phyloP scores from a whole-genome alignment of 2,797 vertebrate genomes.

The Phrynocephalus vlangalii region DNA sequence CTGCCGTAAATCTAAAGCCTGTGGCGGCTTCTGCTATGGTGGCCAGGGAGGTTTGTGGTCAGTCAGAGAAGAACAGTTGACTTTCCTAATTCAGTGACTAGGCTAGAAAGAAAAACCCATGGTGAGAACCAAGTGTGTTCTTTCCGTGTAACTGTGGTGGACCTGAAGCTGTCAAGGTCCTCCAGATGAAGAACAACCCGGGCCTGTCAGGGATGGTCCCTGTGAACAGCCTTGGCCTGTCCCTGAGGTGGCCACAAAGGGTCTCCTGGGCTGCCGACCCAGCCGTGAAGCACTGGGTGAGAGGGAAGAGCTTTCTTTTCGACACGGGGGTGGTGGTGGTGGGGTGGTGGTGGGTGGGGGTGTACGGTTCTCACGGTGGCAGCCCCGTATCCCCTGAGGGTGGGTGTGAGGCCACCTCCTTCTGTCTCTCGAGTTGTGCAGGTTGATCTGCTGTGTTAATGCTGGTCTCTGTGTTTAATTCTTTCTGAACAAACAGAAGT shows the following conservation, averaged over 20 bases:
- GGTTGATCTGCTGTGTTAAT: accelerated
- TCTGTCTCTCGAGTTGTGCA: accelerated
- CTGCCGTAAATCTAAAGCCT: too few relatives aligned
- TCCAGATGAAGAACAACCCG: background rate
- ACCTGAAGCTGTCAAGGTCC: background rate
- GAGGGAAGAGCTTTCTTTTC: too few relatives aligned
- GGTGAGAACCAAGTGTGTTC: background rate
- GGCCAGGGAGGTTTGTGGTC: background rate
- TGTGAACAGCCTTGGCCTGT: background rate
- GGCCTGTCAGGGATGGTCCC: too few relatives aligned
- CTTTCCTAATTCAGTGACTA: background rate
- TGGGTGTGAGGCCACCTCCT: accelerated
- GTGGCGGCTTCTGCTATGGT: background rate
- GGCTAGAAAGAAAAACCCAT: background rate
- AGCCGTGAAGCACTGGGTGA: background rate
- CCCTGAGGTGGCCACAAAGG: background rate
- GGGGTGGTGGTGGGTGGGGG: too few relatives aligned
- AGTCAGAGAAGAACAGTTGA: too few relatives aligned
- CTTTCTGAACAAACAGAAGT: conserved; percentile 84
- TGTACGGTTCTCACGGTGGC: too few relatives aligned
- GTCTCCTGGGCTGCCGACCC: background rate
- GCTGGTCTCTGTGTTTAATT: conserved; percentile 6
- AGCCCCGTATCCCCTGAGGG: accelerated
- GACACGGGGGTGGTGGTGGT: too few relatives aligned
- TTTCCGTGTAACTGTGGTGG: background rate